Base-by-base conservation (phyloP, 2,113 vertebrate species). In the Peucedramus taeniatus region DNA sequence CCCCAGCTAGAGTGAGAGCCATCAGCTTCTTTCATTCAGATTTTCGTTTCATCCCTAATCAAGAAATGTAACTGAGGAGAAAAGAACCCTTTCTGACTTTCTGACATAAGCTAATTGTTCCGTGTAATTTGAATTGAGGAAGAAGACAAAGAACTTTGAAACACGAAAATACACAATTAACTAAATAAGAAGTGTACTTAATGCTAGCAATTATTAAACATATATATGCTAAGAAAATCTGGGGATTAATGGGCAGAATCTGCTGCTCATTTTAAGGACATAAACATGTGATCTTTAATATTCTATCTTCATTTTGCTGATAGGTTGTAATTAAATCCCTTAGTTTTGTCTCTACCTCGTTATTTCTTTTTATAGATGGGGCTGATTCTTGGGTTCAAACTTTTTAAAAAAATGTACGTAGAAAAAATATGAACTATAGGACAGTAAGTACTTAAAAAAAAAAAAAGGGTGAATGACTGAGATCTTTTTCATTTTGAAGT, bases 351-450 rank as follows among this genome's bases (percentile, higher is more conserved):
- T 47, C 16, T 64, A 8, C 24, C 8, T 77, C 31, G 4, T 65
- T 88, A 13, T 13, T 84, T 27, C 6, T 83, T 75, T 80, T 65
- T 30, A 7, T 47, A 14, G 23, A 17, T 83, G 22, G 12, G 7
- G 3, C 44, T 82, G 26, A 53, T 71, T 24, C 30, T 68, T 63
- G 18, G 3, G 11, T 87, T 74, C 79, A 35, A 42, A 21, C 2
- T 40, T 65, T 42, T 30, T 10, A 0, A 33, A 61, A 61, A 84
- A 47, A 30, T 42, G 0, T 15, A 0, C 10, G 1, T 54, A 30
- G 35, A 39, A 83, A 39, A 8, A 70, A 2, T 66, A 33, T 47
- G 10, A 85, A 27, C 6, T 68, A 9, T 12, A 84, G 15, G 15
- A 50, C 13, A 82, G 9, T 24, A 54, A 68, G 15, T 23, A 15